These are phyloP conservation scores for Allygus modestus DNA, from an alignment of 2,888 invertebrate species.

Conservation along the genomic window DNA sequence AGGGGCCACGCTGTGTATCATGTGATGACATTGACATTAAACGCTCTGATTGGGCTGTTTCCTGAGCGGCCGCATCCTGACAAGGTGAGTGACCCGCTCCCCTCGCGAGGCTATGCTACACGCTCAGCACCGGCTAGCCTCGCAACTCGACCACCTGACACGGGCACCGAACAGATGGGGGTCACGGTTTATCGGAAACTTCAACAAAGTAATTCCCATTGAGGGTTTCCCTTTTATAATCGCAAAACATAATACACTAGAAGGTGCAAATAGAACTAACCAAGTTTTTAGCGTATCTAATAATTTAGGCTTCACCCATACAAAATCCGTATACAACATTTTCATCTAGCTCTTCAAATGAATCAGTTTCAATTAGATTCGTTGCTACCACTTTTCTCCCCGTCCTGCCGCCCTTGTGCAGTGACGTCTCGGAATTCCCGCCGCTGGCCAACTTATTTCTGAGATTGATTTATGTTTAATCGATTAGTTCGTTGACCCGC, in stretches of 20 bases:
- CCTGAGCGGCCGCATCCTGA: conserved; percentile 53
- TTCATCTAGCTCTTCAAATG: no score
- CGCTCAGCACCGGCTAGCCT: neutral
- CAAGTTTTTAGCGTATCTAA: no score
- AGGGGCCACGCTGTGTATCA: conserved; percentile 14
- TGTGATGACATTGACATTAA: conserved; percentile 58
- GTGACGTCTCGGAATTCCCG: neutral
- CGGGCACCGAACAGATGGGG: no score
- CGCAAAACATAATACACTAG: no score
- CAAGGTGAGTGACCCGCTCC: conserved; percentile 53
- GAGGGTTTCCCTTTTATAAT: no score
- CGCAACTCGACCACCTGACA: neutral
- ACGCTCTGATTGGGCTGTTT: conserved; percentile 51
- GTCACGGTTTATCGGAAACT: no score
- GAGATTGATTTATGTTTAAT: conserved; percentile 27
- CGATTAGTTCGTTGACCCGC: conserved; percentile 36
- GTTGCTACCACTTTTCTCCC: neutral
- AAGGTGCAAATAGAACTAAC: no score
- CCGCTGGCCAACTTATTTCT: neutral
- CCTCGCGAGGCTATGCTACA: conserved; percentile 4
- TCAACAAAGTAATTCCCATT: no score
- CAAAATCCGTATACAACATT: no score
- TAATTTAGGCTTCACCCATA: no score
- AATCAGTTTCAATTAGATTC: no score
- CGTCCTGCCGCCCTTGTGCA: neutral